phyloP scores from a whole-genome alignment of 2,888 invertebrate genomes.

The Campoplex nolae region DNA sequence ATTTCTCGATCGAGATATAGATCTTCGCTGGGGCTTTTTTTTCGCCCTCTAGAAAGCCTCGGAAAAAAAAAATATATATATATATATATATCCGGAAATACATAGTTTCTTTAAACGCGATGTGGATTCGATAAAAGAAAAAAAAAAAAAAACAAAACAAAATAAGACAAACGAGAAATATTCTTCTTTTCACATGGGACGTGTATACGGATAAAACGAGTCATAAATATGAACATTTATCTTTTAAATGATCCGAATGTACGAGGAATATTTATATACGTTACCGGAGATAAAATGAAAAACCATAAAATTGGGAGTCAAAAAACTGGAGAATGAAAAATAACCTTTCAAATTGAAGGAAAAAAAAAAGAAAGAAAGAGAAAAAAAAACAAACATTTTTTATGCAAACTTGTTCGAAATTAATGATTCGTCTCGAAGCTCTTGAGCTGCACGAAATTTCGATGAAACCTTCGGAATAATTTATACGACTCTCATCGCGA shows the following conservation, averaged over 20 bases:
- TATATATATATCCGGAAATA: neutral
- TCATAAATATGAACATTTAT: conserved; percentile 4
- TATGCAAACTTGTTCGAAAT: neutral
- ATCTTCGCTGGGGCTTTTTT: neutral
- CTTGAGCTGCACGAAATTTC: neutral
- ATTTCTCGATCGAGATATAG: neutral
- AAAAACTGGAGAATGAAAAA: conserved; percentile 3
- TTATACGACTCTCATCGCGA: neutral
- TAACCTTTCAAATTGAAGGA: neutral
- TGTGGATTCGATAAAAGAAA: neutral
- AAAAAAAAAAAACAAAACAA: too few relatives aligned
- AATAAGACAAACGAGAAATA: neutral
- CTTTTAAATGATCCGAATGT: neutral
- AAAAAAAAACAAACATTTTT: too few relatives aligned
- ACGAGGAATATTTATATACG: neutral
- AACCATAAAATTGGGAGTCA: neutral
- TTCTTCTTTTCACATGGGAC: neutral
- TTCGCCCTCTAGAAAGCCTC: neutral
- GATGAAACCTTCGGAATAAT: neutral
- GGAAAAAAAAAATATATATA: neutral
- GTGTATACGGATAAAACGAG: neutral
- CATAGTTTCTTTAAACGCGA: neutral
- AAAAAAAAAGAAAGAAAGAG: neutral
- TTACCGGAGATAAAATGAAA: neutral
- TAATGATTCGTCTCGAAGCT: conserved; percentile 5